Conservation (phyloP, 2,888 invertebrate species). For the Amphiduros pacificus region DNA sequence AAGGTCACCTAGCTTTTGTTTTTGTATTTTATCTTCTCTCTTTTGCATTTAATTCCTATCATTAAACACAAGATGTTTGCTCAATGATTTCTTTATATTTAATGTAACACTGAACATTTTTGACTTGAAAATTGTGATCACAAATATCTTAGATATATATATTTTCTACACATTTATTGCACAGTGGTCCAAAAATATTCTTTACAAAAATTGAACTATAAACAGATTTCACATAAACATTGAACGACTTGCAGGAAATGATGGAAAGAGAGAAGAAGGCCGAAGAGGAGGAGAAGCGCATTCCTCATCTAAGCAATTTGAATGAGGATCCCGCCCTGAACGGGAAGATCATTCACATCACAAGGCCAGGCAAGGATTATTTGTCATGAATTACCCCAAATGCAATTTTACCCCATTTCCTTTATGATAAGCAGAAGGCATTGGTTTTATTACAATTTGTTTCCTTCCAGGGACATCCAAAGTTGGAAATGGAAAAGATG, state of each 20-base stretch:
- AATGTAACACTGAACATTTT: too few species aligned
- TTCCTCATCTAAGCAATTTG: constrained; percentile 36
- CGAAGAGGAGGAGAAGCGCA: constrained; percentile 26
- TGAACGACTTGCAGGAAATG: constrained; percentile 20
- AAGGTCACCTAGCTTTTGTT: too few species aligned
- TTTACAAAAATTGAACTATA: too few species aligned
- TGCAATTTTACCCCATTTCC: not conserved
- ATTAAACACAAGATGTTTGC: too few species aligned
- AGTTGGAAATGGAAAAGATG: constrained; percentile 33
- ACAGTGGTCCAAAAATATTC: too few species aligned
- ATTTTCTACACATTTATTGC: not conserved
- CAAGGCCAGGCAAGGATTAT: not conserved
- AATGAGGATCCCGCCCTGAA: constrained; percentile 37
- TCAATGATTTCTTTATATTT: too few species aligned
- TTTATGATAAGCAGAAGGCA: too few species aligned
- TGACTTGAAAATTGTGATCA: too few species aligned
- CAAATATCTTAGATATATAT: too few species aligned
- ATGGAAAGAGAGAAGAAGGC: constrained; percentile 14
- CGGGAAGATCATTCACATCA: constrained; percentile 32
- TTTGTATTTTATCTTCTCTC: too few species aligned
- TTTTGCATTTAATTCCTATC: too few species aligned
- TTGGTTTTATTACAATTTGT: not conserved
- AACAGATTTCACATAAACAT: too few species aligned
- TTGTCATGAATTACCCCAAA: not conserved
- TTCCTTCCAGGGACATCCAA: constrained; percentile 1